A percentile compares a stretch with the other conserved stretches of the same genome.
Conservation (phyloP, 2,888 invertebrate species). For the Ormia ochracea region DNA sequence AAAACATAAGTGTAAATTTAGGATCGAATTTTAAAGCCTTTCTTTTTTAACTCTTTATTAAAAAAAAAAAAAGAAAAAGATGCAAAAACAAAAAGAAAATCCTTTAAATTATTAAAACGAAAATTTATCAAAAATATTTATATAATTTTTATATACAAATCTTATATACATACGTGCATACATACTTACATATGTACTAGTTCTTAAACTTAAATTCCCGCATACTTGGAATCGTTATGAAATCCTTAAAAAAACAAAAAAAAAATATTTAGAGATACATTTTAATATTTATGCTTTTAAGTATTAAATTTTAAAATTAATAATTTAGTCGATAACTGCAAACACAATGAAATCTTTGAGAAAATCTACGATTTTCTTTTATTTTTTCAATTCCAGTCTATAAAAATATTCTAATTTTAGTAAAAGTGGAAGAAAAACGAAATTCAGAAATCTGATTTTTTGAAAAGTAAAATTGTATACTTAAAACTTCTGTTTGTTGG, state of each 20-base stretch:
- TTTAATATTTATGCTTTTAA: constrained; percentile 57
- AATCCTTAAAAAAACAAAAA: not conserved
- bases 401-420: constrained; percentile 1
- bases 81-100: not conserved
- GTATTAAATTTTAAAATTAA: constrained; percentile 16
- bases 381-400: constrained; percentile 17
- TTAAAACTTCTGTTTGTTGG: not conserved
- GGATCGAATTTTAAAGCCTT: constrained; percentile 50
- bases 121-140: constrained; percentile 29
- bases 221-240: constrained; percentile 4
- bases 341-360: not conserved
- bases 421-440: not conserved
- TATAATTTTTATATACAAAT: constrained; percentile 53
- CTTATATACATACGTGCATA: constrained; percentile 40
- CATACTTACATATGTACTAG: constrained; percentile 18
- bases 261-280: constrained; percentile 33
- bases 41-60: constrained; percentile 25
- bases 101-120: constrained; percentile 15
- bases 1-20: constrained; percentile 31
- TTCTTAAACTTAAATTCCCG: constrained; percentile 30
- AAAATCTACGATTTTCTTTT: not conserved
- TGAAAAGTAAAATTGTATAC: not conserved
- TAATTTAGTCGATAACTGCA: not conserved
- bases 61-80: too few species aligned
- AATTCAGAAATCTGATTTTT: not conserved